phyloP scores from a whole-genome alignment of 1,140 invertebrate genomes.

The Drosophila sucinea region DNA sequence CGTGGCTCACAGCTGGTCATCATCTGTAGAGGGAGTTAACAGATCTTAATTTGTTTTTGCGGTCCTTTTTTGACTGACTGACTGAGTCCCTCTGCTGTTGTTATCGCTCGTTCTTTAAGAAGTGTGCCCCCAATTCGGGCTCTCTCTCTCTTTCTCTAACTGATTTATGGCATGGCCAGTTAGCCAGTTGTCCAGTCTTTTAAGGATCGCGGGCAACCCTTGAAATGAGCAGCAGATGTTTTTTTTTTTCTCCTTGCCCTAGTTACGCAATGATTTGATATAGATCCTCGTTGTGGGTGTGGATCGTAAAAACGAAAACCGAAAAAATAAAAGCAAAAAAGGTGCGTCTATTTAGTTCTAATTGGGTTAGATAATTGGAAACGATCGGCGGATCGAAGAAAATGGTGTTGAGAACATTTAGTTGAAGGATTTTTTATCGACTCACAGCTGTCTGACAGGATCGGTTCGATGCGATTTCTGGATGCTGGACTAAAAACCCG shows the following conservation, averaged over 20 bases:
- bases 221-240: conserved; percentile 1
- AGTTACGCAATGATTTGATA: conserved; percentile 11
- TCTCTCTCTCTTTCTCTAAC: background rate
- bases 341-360: conserved; percentile 11
- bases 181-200: conserved; percentile 7
- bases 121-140: background rate
- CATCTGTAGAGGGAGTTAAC: background rate
- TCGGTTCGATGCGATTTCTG: background rate
- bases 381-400: background rate
- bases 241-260: background rate
- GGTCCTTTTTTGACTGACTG: background rate
- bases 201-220: background rate
- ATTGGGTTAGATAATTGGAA: conserved; percentile 3
- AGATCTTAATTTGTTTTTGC: conserved; percentile 10
- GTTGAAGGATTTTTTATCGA: background rate
- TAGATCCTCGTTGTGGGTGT: conserved; percentile 6
- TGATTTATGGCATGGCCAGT: conserved; percentile 4
- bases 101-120: background rate
- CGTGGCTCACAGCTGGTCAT: conserved; percentile 6
- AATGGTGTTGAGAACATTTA: conserved; percentile 6
- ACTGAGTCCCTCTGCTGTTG: background rate
- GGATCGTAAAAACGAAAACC: background rate
- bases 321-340: background rate
- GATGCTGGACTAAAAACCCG: conserved; percentile 6
- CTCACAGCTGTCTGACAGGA: background rate